Evolutionary conservation across 2,113 vertebrate genomes (phyloP).

Genomic region (Ciconia maguari): DNA sequence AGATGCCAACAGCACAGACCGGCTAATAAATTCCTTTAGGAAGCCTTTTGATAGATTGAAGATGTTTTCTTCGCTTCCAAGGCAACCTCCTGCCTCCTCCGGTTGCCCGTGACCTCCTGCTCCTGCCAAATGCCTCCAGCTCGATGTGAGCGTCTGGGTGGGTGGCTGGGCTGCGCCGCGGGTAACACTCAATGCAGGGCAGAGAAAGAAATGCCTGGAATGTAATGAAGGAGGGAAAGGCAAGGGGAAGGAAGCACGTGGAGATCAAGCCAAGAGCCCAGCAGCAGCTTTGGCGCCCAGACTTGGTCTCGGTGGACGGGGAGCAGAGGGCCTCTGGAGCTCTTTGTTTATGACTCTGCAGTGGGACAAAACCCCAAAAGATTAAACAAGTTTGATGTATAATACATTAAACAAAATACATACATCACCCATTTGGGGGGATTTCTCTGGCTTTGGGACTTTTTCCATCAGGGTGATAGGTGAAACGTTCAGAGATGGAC

Average conservation of each 20-base stretch:
- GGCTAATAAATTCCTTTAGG: neutral
- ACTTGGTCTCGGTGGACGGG: neutral
- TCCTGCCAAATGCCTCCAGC: neutral
- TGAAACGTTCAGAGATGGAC: rapidly evolving
- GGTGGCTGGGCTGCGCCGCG: neutral
- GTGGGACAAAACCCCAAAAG: neutral
- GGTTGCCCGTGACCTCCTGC: neutral
- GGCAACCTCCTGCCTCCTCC: neutral
- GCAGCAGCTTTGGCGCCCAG: neutral
- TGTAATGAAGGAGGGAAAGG: rapidly evolving
- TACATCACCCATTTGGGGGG: rapidly evolving
- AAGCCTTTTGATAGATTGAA: neutral
- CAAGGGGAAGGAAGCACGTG: rapidly evolving
- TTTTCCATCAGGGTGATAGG: rapidly evolving
- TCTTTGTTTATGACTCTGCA: neutral
- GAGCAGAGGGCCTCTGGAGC: neutral
- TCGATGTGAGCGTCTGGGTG: neutral
- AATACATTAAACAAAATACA: neutral
- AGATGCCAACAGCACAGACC: neutral
- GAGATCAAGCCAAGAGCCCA: neutral
- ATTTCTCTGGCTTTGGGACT: neutral
- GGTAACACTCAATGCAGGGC: neutral
- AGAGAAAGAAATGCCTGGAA: neutral
- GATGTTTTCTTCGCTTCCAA: neutral
- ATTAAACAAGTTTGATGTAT: neutral